A percentile compares a stretch with the other conserved stretches of the same genome.
Conservation (phyloP, 2,113 vertebrate species). For the Brienomyrus brachyistius region DNA sequence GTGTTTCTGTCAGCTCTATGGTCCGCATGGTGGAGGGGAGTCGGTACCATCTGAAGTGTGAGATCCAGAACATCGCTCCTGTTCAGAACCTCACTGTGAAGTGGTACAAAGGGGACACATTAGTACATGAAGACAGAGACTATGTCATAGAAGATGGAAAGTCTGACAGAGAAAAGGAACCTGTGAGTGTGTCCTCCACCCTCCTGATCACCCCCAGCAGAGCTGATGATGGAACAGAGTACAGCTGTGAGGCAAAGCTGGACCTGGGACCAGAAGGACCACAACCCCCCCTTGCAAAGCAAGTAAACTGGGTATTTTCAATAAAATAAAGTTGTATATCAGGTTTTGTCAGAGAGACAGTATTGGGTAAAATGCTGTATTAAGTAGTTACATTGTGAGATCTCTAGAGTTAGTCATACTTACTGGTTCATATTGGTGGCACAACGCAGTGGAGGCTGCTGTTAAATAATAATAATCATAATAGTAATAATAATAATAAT, state of each 20-base stretch:
- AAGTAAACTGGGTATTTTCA: not conserved
- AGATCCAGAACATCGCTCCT: constrained; percentile 38
- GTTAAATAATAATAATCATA: too few species aligned
- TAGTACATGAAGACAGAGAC: fast-evolving
- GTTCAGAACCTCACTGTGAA: constrained; percentile 37
- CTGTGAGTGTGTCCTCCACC: not conserved
- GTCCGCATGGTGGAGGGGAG: too few species aligned
- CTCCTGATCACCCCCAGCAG: fast-evolving
- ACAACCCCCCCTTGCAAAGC: not conserved
- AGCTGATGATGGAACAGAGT: constrained; percentile 21
- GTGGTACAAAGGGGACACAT: constrained; percentile 37
- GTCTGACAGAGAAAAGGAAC: fast-evolving
- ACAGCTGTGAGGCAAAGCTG: not conserved
- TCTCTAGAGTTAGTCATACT: too few species aligned
- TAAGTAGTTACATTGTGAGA: too few species aligned
- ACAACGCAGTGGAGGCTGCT: too few species aligned
- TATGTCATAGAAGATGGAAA: constrained; percentile 12
- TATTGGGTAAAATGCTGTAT: too few species aligned
- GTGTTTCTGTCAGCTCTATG: too few species aligned
- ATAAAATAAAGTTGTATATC: too few species aligned
- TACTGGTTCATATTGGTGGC: too few species aligned
- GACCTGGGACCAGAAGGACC: not conserved
- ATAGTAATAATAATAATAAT: too few species aligned
- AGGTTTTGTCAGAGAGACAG: too few species aligned
- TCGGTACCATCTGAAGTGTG: constrained; percentile 35